Percentiles rank a stretch among this genome's conserved stretches.
phyloP scores from a whole-genome alignment of 2,888 invertebrate genomes.

The Dorcus parallelipipedus region DNA sequence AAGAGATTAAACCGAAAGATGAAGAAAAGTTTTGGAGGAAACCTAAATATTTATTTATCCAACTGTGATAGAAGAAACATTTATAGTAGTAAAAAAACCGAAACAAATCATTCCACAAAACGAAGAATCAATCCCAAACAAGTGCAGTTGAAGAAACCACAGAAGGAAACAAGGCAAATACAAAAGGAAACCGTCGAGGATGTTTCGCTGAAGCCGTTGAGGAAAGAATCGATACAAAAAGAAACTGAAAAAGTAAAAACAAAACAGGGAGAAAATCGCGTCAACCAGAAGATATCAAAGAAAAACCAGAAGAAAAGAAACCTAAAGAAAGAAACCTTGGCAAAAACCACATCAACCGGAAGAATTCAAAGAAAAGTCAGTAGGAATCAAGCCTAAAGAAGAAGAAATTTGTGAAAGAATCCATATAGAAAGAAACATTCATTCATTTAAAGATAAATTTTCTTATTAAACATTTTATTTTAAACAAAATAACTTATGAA shows the following conservation, averaged over 20 bases:
- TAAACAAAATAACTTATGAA: no score
- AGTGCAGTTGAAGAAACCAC: conserved; percentile 51
- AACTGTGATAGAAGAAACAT: conserved; percentile 42
- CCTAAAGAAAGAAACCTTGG: conserved; percentile 26
- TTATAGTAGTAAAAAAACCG: background rate
- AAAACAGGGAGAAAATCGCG: conserved; percentile 1
- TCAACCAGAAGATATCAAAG: background rate
- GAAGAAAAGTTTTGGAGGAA: conserved; percentile 19
- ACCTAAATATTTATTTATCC: conserved; percentile 27
- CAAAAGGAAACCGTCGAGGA: conserved; percentile 52
- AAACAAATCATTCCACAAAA: conserved; percentile 6
- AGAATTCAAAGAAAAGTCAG: background rate
- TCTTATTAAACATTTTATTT: no score
- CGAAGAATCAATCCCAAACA: conserved; percentile 51
- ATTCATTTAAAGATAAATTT: no score
- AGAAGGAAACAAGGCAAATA: conserved; percentile 49
- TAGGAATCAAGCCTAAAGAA: background rate
- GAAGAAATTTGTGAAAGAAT: conserved; percentile 8
- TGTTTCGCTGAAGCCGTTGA: conserved; percentile 52
- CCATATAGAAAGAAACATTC: conserved; percentile 36
- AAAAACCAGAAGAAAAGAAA: conserved; percentile 24
- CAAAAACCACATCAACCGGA: conserved; percentile 5
- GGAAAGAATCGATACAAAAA: conserved; percentile 37
- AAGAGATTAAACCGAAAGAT: conserved; percentile 9
- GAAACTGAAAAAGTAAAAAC: conserved; percentile 35